Evolutionary conservation across 2,113 vertebrate genomes (phyloP), one percentile per base, ranked within the genome.

Genomic region (Oreochromis tanganicae): DNA sequence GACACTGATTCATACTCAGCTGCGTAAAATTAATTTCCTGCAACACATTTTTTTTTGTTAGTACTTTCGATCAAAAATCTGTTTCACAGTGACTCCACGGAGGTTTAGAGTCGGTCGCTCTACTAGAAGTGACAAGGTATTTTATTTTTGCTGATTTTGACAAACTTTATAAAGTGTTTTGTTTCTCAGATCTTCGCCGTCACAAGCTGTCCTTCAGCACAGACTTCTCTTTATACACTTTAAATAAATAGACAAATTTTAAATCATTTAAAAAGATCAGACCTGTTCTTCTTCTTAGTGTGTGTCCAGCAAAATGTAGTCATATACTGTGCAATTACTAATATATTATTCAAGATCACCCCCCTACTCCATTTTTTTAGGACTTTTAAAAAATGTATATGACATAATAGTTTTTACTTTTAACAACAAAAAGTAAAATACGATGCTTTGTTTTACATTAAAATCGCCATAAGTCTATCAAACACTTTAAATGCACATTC

Each of bases 171-270:
- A 36, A 36, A 10, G 41, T 16, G 21, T 48, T 75, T 73, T 48
- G 14, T 29, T 48, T 48, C 68, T 75, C 21, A 48, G 8, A 48
- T 48, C 14, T 6, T 75, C 24, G 0, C 24, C 19, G 5, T 19
- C 5, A 57, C 54, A 52, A 13, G 2, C 12, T 38, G 38, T n/a
- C 50, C 13, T 7, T 21, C 14, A 80, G 54, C n/a, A 17, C 43
- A 12, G 50, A 17, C 24, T 13, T 75, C 27, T 78, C 24, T 78
- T 78, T 52, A 4, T 32, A 50, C 27, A 8, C 16, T 78, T 34
- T 32, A 32, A 50, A 0, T 75, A 75, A 75, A 0, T 12, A 16
- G 71, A 32, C 24, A 32, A 19, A 17, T 75, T 48, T 27, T 17
- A 19, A 50, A 73, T 46, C 5, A 24, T 24, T 71, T 14, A 48